Base-by-base conservation (phyloP, 2,797 vertebrate genomes). In the Allobates femoralis region DNA sequence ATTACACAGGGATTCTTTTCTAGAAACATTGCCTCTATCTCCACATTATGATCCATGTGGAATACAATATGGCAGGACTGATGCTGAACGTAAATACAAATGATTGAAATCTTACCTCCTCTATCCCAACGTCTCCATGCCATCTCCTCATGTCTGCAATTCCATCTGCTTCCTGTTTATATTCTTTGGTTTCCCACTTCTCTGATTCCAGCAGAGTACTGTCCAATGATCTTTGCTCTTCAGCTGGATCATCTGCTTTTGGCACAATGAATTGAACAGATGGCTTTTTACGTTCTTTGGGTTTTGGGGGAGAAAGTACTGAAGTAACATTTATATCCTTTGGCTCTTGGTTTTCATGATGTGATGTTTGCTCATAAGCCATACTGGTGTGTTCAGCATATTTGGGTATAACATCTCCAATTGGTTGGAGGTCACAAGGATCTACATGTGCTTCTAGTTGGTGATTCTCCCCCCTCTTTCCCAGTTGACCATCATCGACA, bases 241-340 rank as follows among this genome's bases (percentile, higher is more conserved):
- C 32, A 11, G 6, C 30, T 10, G 37, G 30, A 16, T 41, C 32
- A 12, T 56, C 30, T 23, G 21, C 23, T 41, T 58, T 56, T 16
- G 81, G 66, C 32, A 37, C 10, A 19, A 2, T n/a, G 23, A 37
- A n/a, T 15, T 55, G 81, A 15, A 41, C 81, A 1, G 23, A 51
- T 21, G 60, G 64, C 16, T 73, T 71, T 34, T 56, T 23, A 3
- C 55, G 32, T 26, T 83, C 81, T 83, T 73, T 83, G 34, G 81
- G 53, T n/a, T 71, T 41, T 46, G 55, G 32, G 12, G 77, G 34
- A 23, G n/a, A 34, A n/a, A 30, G 32, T 18, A 37, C 26, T 23
- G 53, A 15, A 6, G 51, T 34, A 12, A 30, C 15, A 32, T 23
- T 2, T 21, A 19, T 32, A 28, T 55, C 53, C 51, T 77, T 23